Base-by-base conservation (phyloP, 2,888 invertebrate species). In the Poecilobothrus nobilitatus region DNA sequence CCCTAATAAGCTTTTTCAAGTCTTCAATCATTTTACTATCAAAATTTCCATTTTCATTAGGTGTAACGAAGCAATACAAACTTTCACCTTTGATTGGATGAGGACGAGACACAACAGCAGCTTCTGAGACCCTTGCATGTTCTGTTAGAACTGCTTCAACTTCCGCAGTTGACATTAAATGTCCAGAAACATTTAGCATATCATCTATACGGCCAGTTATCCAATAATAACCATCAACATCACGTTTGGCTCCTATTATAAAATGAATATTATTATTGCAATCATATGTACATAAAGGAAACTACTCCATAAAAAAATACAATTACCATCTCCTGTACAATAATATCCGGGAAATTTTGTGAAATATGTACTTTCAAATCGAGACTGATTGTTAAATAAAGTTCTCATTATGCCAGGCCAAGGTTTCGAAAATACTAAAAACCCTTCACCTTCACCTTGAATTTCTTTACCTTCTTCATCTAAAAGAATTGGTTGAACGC, bases 331-430 rank as follows among this genome's bases (percentile, higher is more conserved):
- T 66, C 98, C 98, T 67, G 98, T 97, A 82, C 94, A 95, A 81
- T 98, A 99, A 83, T 90, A 98, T 68, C 98, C 98, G 0, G 94
- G 94, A 81, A 98, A 99, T 82, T 93, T 93, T 68, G 91, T 89
- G 84, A 98, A 98, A 80, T 98, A 98, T 1, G 95, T 95, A 64
- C 89, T 89, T 81, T 95, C 91, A 80, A 91, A 97, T 74, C 94
- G 88, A 73, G 90, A 88, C 78, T 97, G 97, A 82, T 97, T 92
- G 67, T 92, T 92, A 81, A 88, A 97, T 34, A 99, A 87, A 0
- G 95, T 92, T 72, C 97, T 87, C 96, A 97, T 97, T 84, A 99
- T 93, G 74, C 97, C 96, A 0, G 99, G 99, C 99, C 99, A 99
- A 3, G 99, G 97, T 74, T 90, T 87, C 61, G 91, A 85, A 83